phyloP scores from a whole-genome alignment of 2,888 invertebrate species.

The Bellardia pandia region DNA sequence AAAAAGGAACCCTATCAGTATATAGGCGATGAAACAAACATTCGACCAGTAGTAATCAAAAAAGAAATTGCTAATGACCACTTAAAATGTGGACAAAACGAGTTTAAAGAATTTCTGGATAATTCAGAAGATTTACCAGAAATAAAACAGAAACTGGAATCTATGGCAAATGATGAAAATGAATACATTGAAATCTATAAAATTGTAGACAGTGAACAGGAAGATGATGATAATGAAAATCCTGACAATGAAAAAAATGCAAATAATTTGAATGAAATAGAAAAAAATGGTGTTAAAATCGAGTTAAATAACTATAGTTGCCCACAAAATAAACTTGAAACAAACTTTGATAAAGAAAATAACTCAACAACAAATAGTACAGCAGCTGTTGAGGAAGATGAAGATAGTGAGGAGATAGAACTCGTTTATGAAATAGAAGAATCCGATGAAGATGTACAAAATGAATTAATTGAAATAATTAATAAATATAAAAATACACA shows the following conservation, averaged over 20 bases:
- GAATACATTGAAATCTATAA: not conserved
- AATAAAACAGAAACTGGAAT: not conserved
- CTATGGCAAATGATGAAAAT: not conserved
- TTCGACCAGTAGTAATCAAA: not conserved
- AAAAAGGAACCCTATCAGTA: not conserved
- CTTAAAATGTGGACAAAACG: not conserved
- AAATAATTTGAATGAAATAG: not conserved
- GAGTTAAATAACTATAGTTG: no score
- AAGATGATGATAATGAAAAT: not conserved
- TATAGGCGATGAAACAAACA: not conserved
- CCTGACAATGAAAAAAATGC: not conserved
- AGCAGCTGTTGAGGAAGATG: not conserved
- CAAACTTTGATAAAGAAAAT: not conserved
- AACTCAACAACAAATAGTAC: not conserved
- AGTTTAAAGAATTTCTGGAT: not conserved
- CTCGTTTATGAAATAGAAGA: constrained; percentile 29
- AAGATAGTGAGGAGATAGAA: constrained; percentile 8
- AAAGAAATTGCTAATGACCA: not conserved
- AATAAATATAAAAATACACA: constrained; percentile 23
- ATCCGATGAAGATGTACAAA: constrained; percentile 1
- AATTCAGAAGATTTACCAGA: not conserved
- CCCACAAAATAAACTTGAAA: not conserved
- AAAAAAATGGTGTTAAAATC: no score
- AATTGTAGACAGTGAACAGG: not conserved
- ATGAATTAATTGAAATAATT: constrained; percentile 12